Evolutionary conservation across 2,113 vertebrate genomes (phyloP).

Genomic region (Chunga burmeisteri): DNA sequence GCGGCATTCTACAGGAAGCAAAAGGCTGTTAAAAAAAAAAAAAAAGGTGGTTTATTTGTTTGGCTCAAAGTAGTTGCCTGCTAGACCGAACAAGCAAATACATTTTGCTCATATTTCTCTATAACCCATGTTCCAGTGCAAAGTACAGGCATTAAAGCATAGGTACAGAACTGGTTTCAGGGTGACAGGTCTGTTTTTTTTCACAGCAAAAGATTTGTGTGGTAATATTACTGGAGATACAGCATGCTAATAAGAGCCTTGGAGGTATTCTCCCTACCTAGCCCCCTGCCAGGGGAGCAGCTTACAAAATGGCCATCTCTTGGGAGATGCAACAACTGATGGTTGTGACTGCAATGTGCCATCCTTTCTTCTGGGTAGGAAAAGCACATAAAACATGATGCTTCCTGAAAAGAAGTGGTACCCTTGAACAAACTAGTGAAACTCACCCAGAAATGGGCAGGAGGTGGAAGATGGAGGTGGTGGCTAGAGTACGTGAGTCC

Average conservation of each 20-base stretch:
- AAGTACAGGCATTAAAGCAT: not conserved
- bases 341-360: not conserved
- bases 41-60: constrained; percentile 25
- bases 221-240: not conserved
- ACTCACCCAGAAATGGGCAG: not conserved
- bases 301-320: not conserved
- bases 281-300: not conserved
- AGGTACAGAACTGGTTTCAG: not conserved
- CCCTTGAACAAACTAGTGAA: not conserved
- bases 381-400: not conserved
- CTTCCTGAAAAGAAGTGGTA: not conserved
- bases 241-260: not conserved
- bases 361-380: not conserved
- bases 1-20: not conserved
- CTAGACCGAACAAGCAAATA: constrained; percentile 5
- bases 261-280: not conserved
- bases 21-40: not conserved
- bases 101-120: constrained; percentile 12
- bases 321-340: not conserved
- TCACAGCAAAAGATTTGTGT: not conserved
- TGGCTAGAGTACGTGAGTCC: not conserved
- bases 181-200: not conserved
- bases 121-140: not conserved
- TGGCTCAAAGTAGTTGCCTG: not conserved
- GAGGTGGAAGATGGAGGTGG: not conserved